Evolutionary conservation across 1,140 invertebrate species (phyloP).

Genomic region (Penaeus japonicus): DNA sequence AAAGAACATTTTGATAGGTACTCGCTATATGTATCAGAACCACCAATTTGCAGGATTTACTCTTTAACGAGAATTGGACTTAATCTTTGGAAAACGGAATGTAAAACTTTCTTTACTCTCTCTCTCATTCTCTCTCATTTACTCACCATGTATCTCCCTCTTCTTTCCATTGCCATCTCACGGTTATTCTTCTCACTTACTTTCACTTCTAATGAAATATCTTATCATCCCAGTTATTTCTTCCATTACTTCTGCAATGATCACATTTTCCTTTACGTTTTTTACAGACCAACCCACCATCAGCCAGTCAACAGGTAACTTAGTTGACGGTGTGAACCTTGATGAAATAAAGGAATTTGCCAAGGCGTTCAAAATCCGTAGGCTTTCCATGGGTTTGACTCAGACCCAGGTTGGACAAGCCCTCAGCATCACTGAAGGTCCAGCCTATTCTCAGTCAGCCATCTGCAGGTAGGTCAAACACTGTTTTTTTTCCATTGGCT

Average conservation of each 20-base stretch:
- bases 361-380: conserved; percentile 93
- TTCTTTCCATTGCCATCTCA: too few relatives aligned
- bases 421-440: conserved; percentile 93
- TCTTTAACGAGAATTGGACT: too few relatives aligned
- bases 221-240: too few relatives aligned
- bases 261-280: background rate
- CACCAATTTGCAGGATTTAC: too few relatives aligned
- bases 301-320: conserved; percentile 90
- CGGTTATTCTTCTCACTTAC: background rate
- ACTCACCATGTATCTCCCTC: too few relatives aligned
- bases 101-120: too few relatives aligned
- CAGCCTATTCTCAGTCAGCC: conserved; percentile 97
- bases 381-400: conserved; percentile 91
- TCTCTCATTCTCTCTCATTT: too few relatives aligned
- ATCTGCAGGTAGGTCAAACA: conserved; percentile 87
- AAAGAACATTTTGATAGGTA: too few relatives aligned
- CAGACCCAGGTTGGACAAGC: conserved; percentile 95
- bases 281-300: conserved; percentile 84
- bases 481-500: too few relatives aligned
- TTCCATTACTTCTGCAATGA: too few relatives aligned
- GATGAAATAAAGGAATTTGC: conserved; percentile 99
- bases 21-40: too few relatives aligned
- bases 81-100: too few relatives aligned
- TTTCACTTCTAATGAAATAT: conserved; percentile 2
- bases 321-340: conserved; percentile 95